These are phyloP conservation scores for Leptobrachium ailaonicum DNA, from an alignment of 2,113 vertebrate genomes.

Conservation along the genomic window DNA sequence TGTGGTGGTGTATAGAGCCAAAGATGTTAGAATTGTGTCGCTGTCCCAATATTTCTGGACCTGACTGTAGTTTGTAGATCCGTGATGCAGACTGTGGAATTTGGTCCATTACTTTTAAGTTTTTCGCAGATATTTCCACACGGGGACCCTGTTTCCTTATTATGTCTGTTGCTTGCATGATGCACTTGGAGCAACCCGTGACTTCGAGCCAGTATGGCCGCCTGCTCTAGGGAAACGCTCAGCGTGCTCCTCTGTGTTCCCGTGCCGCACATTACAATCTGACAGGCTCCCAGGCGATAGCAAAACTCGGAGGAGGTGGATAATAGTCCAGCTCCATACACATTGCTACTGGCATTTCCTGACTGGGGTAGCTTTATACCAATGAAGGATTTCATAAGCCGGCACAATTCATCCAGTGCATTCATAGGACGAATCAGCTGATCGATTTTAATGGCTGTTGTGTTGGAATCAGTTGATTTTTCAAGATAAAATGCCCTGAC, in stretches of 20 bases:
- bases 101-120: constrained; percentile 95
- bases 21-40: too few relatives aligned
- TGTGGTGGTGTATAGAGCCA: too few relatives aligned
- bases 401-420: constrained; percentile 93
- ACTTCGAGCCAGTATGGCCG: constrained; percentile 86
- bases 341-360: constrained; percentile 59
- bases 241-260: constrained; percentile 96
- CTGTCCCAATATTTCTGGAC: too few relatives aligned
- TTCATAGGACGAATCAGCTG: constrained; percentile 97
- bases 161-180: constrained; percentile 97
- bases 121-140: constrained; percentile 96
- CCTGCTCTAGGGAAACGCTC: constrained; percentile 90
- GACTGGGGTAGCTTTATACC: constrained; percentile 65
- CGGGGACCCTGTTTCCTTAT: constrained; percentile 98
- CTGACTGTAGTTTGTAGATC: constrained; percentile 77
- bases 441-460: constrained; percentile 93
- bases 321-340: constrained; percentile 79
- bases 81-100: constrained; percentile 89
- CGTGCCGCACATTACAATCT: constrained; percentile 89
- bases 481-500: constrained; percentile 94
- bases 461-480: constrained; percentile 78
- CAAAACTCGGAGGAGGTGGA: constrained; percentile 92
- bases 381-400: constrained; percentile 88
- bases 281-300: constrained; percentile 92
- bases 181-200: constrained; percentile 87